phyloP scores from a whole-genome alignment of 2,888 invertebrate genomes.

The Archips xylosteana region DNA sequence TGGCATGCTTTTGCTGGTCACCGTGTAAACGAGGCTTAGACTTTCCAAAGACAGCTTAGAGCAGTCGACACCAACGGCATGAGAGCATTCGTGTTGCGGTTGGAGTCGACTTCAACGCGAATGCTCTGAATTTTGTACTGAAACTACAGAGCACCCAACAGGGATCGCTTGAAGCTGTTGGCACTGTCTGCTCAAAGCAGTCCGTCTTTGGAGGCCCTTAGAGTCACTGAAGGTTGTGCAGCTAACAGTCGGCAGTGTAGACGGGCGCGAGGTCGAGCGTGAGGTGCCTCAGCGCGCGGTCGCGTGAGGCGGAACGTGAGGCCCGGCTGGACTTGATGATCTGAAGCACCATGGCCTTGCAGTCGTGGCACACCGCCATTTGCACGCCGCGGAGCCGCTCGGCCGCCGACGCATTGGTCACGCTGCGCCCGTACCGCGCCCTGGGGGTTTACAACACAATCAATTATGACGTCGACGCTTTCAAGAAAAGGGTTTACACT shows the following conservation, averaged over 20 bases:
- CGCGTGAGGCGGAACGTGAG: conserved; percentile 92
- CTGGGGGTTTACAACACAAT: conserved; percentile 59
- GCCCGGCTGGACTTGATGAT: conserved; percentile 96
- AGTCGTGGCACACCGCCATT: conserved; percentile 97
- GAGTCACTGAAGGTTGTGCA: not conserved
- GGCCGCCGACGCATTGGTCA: conserved; percentile 82
- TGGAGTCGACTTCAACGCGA: no score
- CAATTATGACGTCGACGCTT: no score
- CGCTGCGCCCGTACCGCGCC: conserved; percentile 87
- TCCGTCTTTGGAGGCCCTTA: not conserved
- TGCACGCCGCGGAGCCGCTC: conserved; percentile 91
- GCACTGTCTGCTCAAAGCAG: no score
- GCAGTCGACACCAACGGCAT: no score
- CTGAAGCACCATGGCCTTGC: conserved; percentile 96
- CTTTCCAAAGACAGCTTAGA: no score
- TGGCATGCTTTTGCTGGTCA: no score
- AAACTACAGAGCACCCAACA: no score
- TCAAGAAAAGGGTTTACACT: no score
- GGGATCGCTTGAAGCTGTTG: no score
- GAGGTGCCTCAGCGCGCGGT: conserved; percentile 92
- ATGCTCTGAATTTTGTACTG: no score
- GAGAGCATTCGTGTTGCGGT: no score
- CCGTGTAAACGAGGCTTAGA: no score
- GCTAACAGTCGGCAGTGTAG: conserved; percentile 86
- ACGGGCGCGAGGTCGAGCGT: conserved; percentile 94